These are phyloP conservation scores for Oncopodura yosiiana DNA, from an alignment of 1,140 invertebrate genomes.

Conservation along the genomic window DNA sequence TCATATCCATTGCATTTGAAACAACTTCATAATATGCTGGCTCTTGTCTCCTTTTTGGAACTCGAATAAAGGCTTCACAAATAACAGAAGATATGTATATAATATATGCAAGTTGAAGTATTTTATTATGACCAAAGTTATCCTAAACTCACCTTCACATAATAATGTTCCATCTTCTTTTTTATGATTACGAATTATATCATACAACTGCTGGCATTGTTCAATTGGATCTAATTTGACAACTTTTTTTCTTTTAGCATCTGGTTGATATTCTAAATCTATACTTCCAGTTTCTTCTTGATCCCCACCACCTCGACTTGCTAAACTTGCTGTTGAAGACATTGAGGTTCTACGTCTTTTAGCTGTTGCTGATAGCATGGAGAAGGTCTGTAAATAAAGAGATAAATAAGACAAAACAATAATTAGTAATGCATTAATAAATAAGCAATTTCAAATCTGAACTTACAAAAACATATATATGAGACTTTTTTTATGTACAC, in stretches of 20 bases:
- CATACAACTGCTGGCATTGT: constrained; percentile 84
- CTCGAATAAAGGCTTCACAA: constrained; percentile 90
- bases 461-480: no score
- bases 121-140: no score
- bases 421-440: no score
- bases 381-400: no score
- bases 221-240: constrained; percentile 47
- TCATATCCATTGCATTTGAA: constrained; percentile 80
- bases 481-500: no score
- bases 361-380: constrained; percentile 2
- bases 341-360: constrained; percentile 26
- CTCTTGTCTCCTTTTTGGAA: constrained; percentile 81
- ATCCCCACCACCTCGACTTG: constrained; percentile 27
- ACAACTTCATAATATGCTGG: constrained; percentile 86
- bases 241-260: constrained; percentile 25
- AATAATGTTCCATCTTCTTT: constrained; percentile 81
- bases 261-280: constrained; percentile 32
- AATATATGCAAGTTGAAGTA: no score
- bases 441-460: no score
- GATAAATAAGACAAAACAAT: no score
- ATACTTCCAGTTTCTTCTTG: neutral
- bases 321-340: constrained; percentile 28
- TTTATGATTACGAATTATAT: constrained; percentile 78
- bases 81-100: no score
- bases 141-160: no score